These are phyloP conservation scores for Pseudopleuronectes americanus DNA, from an alignment of 2,797 vertebrate genomes.

Conservation along the genomic window DNA sequence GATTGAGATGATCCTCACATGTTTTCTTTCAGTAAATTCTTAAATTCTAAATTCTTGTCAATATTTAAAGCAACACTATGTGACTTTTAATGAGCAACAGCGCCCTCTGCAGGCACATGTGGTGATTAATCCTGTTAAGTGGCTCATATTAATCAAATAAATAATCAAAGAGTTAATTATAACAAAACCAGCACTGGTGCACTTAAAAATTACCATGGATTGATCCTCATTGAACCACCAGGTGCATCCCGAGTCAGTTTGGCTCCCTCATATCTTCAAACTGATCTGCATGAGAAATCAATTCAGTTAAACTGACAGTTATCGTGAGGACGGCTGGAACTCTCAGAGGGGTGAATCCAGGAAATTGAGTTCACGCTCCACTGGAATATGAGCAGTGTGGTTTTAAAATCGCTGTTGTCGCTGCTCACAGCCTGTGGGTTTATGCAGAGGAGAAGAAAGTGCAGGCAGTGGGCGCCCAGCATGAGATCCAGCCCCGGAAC, in stretches of 20 bases:
- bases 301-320: conserved; percentile 29
- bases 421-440: conserved; percentile 17
- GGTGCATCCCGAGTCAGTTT: background rate
- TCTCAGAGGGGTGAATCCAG: conserved; percentile 14
- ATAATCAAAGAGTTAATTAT: too few species aligned
- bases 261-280: conserved; percentile 30
- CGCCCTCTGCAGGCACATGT: too few species aligned
- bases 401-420: conserved; percentile 30
- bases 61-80: background rate
- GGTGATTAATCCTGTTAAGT: too few species aligned
- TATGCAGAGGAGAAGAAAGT: conserved; percentile 26
- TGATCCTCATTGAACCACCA: too few species aligned
- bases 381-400: conserved; percentile 19
- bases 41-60: too few species aligned
- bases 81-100: too few species aligned
- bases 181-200: too few species aligned
- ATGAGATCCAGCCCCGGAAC: conserved; percentile 17
- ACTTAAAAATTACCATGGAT: too few species aligned
- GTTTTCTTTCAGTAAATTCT: too few species aligned
- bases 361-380: conserved; percentile 16
- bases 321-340: conserved; percentile 30
- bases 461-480: conserved; percentile 18
- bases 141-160: too few species aligned
- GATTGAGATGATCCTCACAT: too few species aligned
- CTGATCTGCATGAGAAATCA: conserved; percentile 44